Base-by-base conservation (phyloP, 2,888 invertebrate genomes). In the Amiota communis region DNA sequence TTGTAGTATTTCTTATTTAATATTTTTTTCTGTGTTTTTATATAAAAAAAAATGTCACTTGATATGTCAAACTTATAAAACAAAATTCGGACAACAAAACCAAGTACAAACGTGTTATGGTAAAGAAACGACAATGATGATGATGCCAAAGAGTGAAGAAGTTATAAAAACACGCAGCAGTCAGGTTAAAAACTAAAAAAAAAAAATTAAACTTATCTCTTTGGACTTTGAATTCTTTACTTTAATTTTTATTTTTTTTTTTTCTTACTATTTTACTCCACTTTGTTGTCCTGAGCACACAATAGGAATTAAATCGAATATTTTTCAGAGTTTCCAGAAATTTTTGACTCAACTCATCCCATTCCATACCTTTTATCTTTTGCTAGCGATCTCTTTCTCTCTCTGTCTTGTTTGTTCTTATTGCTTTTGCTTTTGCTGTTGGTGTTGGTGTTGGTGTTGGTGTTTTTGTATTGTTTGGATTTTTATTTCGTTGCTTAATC, bases 61-160 rank as follows among this genome's bases (percentile, higher is more conserved):
- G 83, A 83, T 86, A 83, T 86, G 85, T 83, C 86, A 85, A 86
- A 83, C 85, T 86, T 77, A 78, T 82, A 78, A 83, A 83, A 86
- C 76, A 83, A 85, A 77, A 75, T 23, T 36, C 67, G 84, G 72
- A 76, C 80, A 78, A 75, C 78, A 83, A 79, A n/a, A 80, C 77
- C 81, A 77, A 74, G 47, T n/a, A 69, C n/a, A 23, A 70, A 57
- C 13, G 4, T 17, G 23, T 8, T 63, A 17, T 64, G 51, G 53
- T 48, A 46, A 64, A 51, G 12, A 46, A 12, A 51, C 3, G 23
- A 23, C 3, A 6, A 36, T 36, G 36, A 36, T 36, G 36, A 36
- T 36, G 36, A 36, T 36, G 36, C 36, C 36, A 36, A 36, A 36
- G 36, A 36, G 36, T 36, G 36, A 36, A 36, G 36, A 36, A 36